Conservation (phyloP, 2,888 invertebrate species). For the Cynaeus angustus region DNA sequence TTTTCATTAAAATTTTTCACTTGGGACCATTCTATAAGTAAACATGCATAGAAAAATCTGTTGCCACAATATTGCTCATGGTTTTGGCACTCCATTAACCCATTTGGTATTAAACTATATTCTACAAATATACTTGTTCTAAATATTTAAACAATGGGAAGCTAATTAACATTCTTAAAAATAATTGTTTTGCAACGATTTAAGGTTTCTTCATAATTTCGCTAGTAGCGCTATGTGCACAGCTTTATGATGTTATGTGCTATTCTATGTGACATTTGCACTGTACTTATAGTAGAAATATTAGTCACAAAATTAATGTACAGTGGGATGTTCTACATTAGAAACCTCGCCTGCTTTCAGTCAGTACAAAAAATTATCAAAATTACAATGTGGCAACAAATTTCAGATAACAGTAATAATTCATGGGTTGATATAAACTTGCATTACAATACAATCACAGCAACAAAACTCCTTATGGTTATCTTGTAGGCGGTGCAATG, state of each 20-base stretch:
- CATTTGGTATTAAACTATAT: slow-evolving; percentile 7
- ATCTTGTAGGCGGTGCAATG: too few relatives aligned
- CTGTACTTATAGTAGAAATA: not conserved
- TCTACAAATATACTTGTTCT: slow-evolving; percentile 1
- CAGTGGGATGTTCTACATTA: not conserved
- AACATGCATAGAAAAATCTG: slow-evolving; percentile 42
- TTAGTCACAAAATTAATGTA: not conserved
- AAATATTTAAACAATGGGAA: slow-evolving; percentile 9
- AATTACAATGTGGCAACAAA: slow-evolving; percentile 36
- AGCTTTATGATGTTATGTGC: not conserved
- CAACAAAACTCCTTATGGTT: not conserved
- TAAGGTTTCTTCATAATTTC: slow-evolving; percentile 1
- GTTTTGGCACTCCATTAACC: slow-evolving; percentile 36
- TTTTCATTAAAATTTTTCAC: slow-evolving; percentile 29
- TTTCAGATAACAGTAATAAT: slow-evolving; percentile 24
- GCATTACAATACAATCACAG: not conserved
- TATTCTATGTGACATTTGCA: not conserved
- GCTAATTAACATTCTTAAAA: slow-evolving; percentile 2
- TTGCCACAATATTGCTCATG: slow-evolving; percentile 28
- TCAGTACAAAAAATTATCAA: not conserved
- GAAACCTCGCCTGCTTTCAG: not conserved
- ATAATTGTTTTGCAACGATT: slow-evolving; percentile 2
- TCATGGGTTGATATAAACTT: slow-evolving; percentile 9
- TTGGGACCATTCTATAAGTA: slow-evolving; percentile 21
- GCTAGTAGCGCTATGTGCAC: slow-evolving; percentile 6